Percentiles rank a stretch among this genome's conserved stretches.
Conservation (phyloP, 2,797 vertebrate genomes). For the Rallus crepitans region DNA sequence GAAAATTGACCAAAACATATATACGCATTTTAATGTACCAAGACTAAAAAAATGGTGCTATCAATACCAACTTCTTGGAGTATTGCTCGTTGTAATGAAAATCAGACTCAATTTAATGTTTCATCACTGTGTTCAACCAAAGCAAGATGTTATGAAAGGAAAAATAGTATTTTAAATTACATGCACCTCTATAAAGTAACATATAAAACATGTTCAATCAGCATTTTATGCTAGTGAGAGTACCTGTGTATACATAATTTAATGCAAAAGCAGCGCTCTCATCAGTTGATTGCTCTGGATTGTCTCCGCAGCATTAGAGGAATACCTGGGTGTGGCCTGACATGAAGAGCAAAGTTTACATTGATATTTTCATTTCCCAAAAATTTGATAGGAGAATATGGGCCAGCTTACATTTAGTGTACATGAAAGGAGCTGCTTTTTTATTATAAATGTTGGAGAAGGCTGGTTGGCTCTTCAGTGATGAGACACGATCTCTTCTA, state of each 20-base stretch:
- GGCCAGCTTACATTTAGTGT: not conserved
- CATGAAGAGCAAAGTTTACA: not conserved
- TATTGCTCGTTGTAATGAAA: not conserved
- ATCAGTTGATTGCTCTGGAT: not conserved
- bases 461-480: not conserved
- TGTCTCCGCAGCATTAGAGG: not conserved
- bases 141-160: not conserved
- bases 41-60: not conserved
- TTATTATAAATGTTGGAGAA: not conserved
- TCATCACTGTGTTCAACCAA: not conserved
- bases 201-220: not conserved
- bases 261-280: not conserved
- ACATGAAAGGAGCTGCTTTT: not conserved
- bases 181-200: not conserved
- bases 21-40: not conserved
- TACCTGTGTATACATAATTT: not conserved
- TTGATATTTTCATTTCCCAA: not conserved
- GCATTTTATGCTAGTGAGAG: not conserved
- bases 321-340: not conserved
- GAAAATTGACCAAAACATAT: not conserved
- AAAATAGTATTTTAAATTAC: not conserved
- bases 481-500: not conserved
- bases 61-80: not conserved
- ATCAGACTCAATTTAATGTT: not conserved
- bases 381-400: not conserved